Evolutionary conservation across 2,888 invertebrate species (phyloP), one percentile per base, ranked within the genome.

Genomic region (Tipula vernalis): DNA sequence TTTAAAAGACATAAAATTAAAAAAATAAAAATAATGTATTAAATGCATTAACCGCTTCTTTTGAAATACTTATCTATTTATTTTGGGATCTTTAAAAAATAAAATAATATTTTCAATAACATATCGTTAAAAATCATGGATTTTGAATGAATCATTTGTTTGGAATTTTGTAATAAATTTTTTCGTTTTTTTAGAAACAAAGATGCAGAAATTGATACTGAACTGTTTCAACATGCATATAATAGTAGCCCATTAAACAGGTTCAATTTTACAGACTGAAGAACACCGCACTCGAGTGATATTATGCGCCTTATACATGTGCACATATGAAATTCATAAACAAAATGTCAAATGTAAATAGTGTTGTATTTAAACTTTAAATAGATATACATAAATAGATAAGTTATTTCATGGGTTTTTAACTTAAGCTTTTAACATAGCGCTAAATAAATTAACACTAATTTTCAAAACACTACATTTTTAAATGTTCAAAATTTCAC

Each of bases 11-110:
- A 71, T 71, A 71, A 71, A 71, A 71, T 57, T 57, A 4, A 71
- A 71, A 71, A 71, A 71, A 71, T 71, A 71, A 18, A 28, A 28
- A 71, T 71, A 71, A 71, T 18, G 71, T 71, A 71, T 71, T 71
- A 71, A 71, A 71, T 71, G 71, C 71, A 71, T 71, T 71, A 71
- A 71, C 71, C 71, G 71, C 71, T 71, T 71, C 71, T 71, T 71
- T 71, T 71, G 71, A 71, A 71, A 71, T 71, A 71, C 71, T 71
- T 71, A 71, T 71, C 71, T 71, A 71, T 71, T 71, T 71, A 71
- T 71, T 71, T 71, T 71, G 71, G 71, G 71, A 71, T 71, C 71
- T 71, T 71, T 71, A 71, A 71, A 71, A 51, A 71, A 28, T 57
- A 71, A 71, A 71, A 71, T 71, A 71, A 28, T 28, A 28, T 71